Conservation (phyloP, 2,888 invertebrate genomes). For the Aelia acuminata region DNA sequence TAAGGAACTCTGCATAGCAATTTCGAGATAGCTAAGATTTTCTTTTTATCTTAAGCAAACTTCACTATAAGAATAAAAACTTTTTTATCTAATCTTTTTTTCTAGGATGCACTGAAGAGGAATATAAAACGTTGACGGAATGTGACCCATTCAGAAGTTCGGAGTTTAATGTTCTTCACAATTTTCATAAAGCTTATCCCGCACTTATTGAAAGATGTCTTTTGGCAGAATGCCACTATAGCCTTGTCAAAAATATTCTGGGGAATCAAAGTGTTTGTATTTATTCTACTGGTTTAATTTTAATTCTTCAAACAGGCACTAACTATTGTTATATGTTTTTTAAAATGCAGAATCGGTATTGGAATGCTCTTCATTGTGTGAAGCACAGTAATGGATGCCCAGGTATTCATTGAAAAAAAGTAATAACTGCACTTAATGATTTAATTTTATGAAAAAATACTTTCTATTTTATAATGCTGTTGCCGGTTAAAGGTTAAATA, state of each 20-base stretch:
- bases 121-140: conserved; percentile 70
- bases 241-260: conserved; percentile 70
- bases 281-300: neutral
- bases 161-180: conserved; percentile 69
- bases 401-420: conserved; percentile 68
- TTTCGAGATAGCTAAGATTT: too few relatives aligned
- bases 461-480: neutral
- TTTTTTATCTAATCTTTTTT: conserved; percentile 25
- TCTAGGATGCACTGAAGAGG: conserved; percentile 70
- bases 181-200: conserved; percentile 69
- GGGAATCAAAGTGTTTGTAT: conserved; percentile 71
- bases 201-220: conserved; percentile 71
- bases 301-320: neutral
- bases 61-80: too few relatives aligned
- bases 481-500: too few relatives aligned
- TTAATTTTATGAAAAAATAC: neutral
- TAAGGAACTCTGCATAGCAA: too few relatives aligned
- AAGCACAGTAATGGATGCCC: conserved; percentile 73
- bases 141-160: conserved; percentile 69
- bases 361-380: conserved; percentile 73
- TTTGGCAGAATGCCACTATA: conserved; percentile 71
- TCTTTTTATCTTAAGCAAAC: too few relatives aligned
- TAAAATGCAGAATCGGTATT: conserved; percentile 67
- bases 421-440: neutral
- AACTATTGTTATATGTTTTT: neutral